Evolutionary conservation across 2,113 vertebrate genomes (phyloP), one percentile per base, ranked within the genome.

Genomic region (Peromyscus maniculatus): DNA sequence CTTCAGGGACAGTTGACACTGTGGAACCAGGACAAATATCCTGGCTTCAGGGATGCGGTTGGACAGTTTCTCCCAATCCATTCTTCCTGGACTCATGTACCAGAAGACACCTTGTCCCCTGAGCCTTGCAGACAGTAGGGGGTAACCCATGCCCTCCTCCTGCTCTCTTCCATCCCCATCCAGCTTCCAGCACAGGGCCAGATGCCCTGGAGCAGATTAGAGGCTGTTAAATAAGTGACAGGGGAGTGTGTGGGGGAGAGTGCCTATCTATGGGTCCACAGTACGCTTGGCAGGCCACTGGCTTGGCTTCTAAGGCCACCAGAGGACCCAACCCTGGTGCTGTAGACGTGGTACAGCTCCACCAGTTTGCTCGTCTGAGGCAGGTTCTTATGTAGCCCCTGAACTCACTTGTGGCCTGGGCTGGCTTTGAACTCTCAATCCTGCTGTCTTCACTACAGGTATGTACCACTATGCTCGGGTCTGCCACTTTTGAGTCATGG

Each of bases 201-300:
- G 80, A 31, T 31, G 22, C 1, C 2, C 26, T 87, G 43, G 31
- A 91, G 28, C 22, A 3, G 33, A 36, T 66, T 24, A 67, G 78
- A 72, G 28, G 24, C 49, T 62, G 15, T 13, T 10, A 33, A 33
- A 3, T 28, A n/a, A 59, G 33, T 33, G 16, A 17, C 5, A n/a
- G 69, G 59, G n/a, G 59, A n/a, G 13, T 4, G 16, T 11, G 26
- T 8, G n/a, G 55, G 36, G 5, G 5, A 28, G 3, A 31, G 74
- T 75, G 49, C 10, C 66, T 0, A 1, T 49, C 36, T 16, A 7
- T 2, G 10, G 89, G 26, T 66, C 24, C 43, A n/a, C 0, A 52
- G 4, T 1, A 28, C 1, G 17, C 7, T 17, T 31, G 2, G 33
- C 19, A 31, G 49, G n/a, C 22, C 4, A 1, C 5, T 9, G 77